Conservation (phyloP, 2,888 invertebrate genomes). For the Tenthredo distinguenda region DNA sequence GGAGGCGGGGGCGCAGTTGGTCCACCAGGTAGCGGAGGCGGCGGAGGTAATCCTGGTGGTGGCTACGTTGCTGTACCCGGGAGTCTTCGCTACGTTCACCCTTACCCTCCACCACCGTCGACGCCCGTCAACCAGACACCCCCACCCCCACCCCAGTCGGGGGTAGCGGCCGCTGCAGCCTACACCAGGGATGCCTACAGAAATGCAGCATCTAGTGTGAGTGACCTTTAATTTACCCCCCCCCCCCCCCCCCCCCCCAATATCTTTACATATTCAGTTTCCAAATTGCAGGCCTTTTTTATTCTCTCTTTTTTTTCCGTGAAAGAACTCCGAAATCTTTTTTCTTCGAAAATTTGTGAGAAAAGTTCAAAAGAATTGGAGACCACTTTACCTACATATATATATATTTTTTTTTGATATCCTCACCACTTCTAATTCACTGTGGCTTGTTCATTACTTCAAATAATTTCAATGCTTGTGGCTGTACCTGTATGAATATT, state of each 20-base stretch:
- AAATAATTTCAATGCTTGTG: too few species aligned
- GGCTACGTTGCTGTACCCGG: constrained; percentile 79
- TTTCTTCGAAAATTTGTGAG: neutral
- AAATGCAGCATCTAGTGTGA: constrained; percentile 73
- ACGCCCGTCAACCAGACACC: constrained; percentile 76
- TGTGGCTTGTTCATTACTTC: neutral
- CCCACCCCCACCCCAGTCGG: constrained; percentile 78
- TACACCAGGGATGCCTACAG: constrained; percentile 74
- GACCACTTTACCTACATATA: too few species aligned
- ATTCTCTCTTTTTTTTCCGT: too few species aligned
- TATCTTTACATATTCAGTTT: neutral
- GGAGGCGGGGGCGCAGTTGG: constrained; percentile 57
- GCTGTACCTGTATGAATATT: neutral
- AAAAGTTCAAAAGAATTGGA: too few species aligned
- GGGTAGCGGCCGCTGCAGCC: constrained; percentile 74
- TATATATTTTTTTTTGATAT: neutral
- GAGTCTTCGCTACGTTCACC: constrained; percentile 74
- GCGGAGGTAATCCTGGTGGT: constrained; percentile 45
- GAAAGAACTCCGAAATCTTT: neutral
- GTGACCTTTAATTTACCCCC: constrained; percentile 57
- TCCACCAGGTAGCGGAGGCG: constrained; percentile 50
- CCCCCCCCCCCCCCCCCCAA: too few species aligned
- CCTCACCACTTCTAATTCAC: neutral
- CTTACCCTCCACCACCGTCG: constrained; percentile 75
- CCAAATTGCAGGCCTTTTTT: neutral